Conservation (phyloP, 35 echinoderm and acorn worm species). For the Amphiura filiformis region DNA sequence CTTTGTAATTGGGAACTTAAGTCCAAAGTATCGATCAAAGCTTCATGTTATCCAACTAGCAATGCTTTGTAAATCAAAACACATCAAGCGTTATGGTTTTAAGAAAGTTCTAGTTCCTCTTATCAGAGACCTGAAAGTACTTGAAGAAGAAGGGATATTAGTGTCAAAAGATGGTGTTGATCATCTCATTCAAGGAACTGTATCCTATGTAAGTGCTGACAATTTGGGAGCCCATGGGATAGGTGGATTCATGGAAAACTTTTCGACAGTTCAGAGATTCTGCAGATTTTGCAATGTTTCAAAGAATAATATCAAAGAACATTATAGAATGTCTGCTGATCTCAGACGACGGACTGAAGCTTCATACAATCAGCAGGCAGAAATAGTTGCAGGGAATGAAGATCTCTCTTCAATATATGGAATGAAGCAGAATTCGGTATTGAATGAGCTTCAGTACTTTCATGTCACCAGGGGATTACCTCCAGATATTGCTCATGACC, state of each 20-base stretch:
- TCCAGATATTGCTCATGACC: conserved; percentile 52
- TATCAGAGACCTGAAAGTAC: conserved; percentile 10
- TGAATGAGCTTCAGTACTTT: conserved; percentile 35
- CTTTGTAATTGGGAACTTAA: background rate
- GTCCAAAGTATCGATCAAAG: conserved; percentile 27
- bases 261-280: background rate
- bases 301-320: background rate
- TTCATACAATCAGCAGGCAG: conserved; percentile 26
- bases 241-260: conserved; percentile 31
- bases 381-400: conserved; percentile 6
- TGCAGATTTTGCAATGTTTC: conserved; percentile 33
- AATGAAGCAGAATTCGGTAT: background rate
- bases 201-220: conserved; percentile 38
- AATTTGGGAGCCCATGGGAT: conserved; percentile 33
- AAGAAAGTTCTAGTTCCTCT: conserved; percentile 34
- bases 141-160: conserved; percentile 18
- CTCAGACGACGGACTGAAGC: background rate
- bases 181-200: conserved; percentile 1
- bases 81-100: conserved; percentile 22
- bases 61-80: conserved; percentile 19
- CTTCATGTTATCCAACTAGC: conserved; percentile 33
- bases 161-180: conserved; percentile 33
- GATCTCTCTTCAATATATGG: conserved; percentile 13
- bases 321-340: background rate
- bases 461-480: conserved; percentile 56